A percentile compares a stretch with the other conserved stretches of the same genome.
These are phyloP conservation scores for Suricata suricatta DNA, from an alignment of 2,113 vertebrate genomes.

Conservation along the genomic window DNA sequence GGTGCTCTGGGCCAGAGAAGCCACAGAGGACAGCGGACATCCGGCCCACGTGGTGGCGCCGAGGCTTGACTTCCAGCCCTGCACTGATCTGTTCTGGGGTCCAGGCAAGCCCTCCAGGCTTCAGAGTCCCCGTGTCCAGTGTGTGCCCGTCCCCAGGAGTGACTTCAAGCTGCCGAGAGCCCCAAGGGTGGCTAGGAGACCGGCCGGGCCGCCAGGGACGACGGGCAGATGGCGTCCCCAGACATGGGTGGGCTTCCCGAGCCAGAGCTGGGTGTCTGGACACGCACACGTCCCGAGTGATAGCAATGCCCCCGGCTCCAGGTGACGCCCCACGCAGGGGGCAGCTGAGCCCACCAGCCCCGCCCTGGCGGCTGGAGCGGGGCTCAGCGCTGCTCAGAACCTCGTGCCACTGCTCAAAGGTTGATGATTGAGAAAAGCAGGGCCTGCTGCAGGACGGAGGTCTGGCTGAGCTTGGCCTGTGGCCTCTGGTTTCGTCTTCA, in stretches of 20 bases:
- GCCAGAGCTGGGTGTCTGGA: neutral
- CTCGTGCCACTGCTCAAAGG: fast-evolving
- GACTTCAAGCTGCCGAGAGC: neutral
- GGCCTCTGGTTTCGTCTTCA: neutral
- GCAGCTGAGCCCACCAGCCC: neutral
- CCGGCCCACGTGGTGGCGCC: fast-evolving
- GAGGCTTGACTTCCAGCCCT: neutral
- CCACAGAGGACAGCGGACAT: fast-evolving
- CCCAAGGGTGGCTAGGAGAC: fast-evolving
- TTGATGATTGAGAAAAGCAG: fast-evolving
- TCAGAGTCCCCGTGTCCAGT: fast-evolving
- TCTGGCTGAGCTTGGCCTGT: neutral
- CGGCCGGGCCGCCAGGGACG: neutral
- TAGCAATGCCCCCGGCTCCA: too few relatives aligned
- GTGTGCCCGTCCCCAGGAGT: too few relatives aligned
- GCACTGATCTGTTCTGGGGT: neutral
- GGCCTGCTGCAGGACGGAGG: fast-evolving
- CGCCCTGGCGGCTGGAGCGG: fast-evolving
- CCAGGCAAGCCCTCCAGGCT: neutral
- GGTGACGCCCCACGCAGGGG: neutral
- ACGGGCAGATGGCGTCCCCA: neutral
- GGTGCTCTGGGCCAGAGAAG: neutral
- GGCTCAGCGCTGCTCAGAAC: fast-evolving
- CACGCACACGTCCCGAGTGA: fast-evolving
- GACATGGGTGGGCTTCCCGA: neutral